Conservation (phyloP, 2,797 vertebrate species). For the Margarornis squamiger region DNA sequence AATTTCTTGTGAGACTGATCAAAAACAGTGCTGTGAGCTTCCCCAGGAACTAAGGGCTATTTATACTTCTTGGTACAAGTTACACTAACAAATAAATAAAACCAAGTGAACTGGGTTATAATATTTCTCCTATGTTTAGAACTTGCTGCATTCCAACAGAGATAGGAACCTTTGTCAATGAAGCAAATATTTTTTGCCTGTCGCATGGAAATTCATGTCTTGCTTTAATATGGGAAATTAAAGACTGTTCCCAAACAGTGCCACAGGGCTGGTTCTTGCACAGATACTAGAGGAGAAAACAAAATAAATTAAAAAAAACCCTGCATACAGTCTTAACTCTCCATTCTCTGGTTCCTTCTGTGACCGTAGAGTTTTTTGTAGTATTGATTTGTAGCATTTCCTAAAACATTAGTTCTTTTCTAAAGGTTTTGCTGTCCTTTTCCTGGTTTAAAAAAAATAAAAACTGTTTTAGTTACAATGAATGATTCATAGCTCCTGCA, state of each 20-base stretch:
- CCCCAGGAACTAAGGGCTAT: constrained; percentile 17
- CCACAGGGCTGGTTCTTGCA: background rate
- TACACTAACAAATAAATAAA: constrained; percentile 33
- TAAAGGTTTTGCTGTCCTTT: background rate
- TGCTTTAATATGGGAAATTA: background rate
- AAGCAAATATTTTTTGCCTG: background rate
- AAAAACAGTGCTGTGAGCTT: constrained; percentile 18
- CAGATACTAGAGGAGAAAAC: background rate
- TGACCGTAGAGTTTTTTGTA: background rate
- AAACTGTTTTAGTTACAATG: background rate
- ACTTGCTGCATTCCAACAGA: background rate
- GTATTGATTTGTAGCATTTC: background rate
- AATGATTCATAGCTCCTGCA: constrained; percentile 35
- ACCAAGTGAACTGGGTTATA: background rate
- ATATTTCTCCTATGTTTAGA: constrained; percentile 10
- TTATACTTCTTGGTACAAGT: constrained; percentile 38
- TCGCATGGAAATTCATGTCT: background rate
- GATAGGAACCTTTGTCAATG: background rate
- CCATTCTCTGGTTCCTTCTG: background rate
- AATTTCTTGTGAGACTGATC: constrained; percentile 9
- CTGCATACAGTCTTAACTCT: background rate
- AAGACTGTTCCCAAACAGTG: background rate
- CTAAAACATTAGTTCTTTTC: background rate
- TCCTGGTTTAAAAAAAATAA: background rate
- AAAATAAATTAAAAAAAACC: background rate